Evolutionary conservation across 2,113 vertebrate species (phyloP).

Genomic region (Orcinus orca): DNA sequence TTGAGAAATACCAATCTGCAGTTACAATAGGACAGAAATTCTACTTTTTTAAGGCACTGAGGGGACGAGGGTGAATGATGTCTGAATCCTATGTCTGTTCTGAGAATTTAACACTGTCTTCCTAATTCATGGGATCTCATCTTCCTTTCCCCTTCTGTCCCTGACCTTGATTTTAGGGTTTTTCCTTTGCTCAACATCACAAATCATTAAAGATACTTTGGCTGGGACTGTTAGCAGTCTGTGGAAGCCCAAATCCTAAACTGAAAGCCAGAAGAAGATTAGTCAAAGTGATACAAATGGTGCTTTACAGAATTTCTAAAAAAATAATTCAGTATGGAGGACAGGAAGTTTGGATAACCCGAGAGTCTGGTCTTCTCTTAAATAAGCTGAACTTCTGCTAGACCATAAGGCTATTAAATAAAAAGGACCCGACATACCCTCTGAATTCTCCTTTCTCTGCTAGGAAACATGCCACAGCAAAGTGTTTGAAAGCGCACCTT

Average conservation of each 20-base stretch:
- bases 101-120: conserved; percentile 7
- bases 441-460: background rate
- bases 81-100: background rate
- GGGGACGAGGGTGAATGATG: background rate
- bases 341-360: background rate
- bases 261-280: background rate
- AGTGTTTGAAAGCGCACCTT: background rate
- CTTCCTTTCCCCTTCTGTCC: background rate
- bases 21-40: background rate
- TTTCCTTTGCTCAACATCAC: background rate
- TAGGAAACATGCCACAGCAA: background rate
- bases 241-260: background rate
- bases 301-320: background rate
- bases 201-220: background rate
- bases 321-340: background rate
- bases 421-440: background rate
- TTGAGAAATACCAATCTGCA: background rate
- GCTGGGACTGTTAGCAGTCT: background rate
- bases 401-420: background rate
- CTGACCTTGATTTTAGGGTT: background rate
- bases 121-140: background rate
- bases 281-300: background rate
- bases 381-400: background rate
- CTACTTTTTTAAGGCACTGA: background rate
- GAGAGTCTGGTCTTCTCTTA: background rate